A percentile compares a stretch with the other conserved stretches of the same genome.
These are phyloP conservation scores for Camptogramma bilineatum DNA, from an alignment of 2,888 invertebrate genomes.

Conservation along the genomic window DNA sequence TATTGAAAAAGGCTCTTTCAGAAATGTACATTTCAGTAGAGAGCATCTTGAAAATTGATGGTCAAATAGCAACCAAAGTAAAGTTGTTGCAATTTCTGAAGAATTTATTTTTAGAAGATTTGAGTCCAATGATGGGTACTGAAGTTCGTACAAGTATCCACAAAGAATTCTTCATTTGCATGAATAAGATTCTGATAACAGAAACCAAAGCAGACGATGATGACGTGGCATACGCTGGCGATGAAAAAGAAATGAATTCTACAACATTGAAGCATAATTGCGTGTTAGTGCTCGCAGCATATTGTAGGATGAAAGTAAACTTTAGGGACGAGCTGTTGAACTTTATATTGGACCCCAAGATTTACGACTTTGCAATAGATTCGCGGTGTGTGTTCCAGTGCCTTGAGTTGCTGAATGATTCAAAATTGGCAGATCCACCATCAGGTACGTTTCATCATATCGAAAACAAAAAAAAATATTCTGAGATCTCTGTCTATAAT, in stretches of 20 bases:
- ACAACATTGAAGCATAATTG: slow-evolving; percentile 65
- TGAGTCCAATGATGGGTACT: slow-evolving; percentile 50
- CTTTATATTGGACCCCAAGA: slow-evolving; percentile 64
- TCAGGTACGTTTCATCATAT: slow-evolving; percentile 53
- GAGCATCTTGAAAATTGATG: slow-evolving; percentile 52
- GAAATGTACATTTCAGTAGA: slow-evolving; percentile 55
- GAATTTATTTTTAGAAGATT: slow-evolving; percentile 58
- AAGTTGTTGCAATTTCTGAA: slow-evolving; percentile 55
- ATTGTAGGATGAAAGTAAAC: slow-evolving; percentile 61
- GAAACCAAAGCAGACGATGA: slow-evolving; percentile 57
- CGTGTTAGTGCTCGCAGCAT: slow-evolving; percentile 67
- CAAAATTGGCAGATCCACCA: slow-evolving; percentile 59
- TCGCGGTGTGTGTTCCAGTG: slow-evolving; percentile 65
- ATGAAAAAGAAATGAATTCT: slow-evolving; percentile 62
- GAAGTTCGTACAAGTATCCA: slow-evolving; percentile 58
- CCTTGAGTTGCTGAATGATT: slow-evolving; percentile 61
- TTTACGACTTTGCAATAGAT: slow-evolving; percentile 66
- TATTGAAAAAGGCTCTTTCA: slow-evolving; percentile 52
- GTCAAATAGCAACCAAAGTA: slow-evolving; percentile 57
- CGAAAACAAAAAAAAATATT: background rate
- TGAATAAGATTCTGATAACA: slow-evolving; percentile 64
- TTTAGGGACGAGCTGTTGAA: slow-evolving; percentile 69
- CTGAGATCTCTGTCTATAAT: background rate
- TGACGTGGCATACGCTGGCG: slow-evolving; percentile 58
- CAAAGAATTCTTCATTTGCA: slow-evolving; percentile 63